Base-by-base conservation (phyloP, 2,888 invertebrate genomes). In the Megaustenia siamemsis region DNA sequence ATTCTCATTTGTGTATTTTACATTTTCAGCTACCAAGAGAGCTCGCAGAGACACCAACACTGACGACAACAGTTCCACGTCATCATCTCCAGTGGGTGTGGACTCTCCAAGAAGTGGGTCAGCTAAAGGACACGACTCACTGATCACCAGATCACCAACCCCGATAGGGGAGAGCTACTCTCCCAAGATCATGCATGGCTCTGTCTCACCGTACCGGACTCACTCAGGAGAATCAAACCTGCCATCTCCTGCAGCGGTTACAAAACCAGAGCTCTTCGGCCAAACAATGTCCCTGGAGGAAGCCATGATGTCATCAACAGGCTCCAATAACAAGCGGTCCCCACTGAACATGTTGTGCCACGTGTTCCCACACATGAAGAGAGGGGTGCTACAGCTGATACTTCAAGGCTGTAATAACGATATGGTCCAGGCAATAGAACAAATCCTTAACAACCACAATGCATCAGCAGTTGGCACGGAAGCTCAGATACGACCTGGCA, bases 381-480 rank as follows among this genome's bases (percentile, higher is more conserved):
- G 97, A 76, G 96, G 96, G 77, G 97, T 98, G 91, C 97, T 98
- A 1, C 98, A 98, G 93, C 96, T 96, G 5, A 96, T 97, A 71
- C 95, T 98, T 35, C 96, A 97, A 88, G 95, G 97, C 86, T 97
- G 97, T 93, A 96, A 97, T 93, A 97, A 97, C 0, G 98, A 98
- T 93, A 97, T 98, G 0, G 96, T 98, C 0, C 97, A 97, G 89
- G 98, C 98, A 0, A 98, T 98, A 96, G 98, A 98, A 93, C 96
- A 97, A 92, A 96, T 98, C 95, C 90, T 94, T 45, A 92, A 89
- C 87, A 92, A 90, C 80, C 92, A 92, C 86, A 83, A 90, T 38
- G 86, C 86, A 43, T 85, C 60, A n/a, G 68, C 82, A n/a, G 40
- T 45, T 83, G 43, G 79, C 43, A 71, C 82, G 0, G 81, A 63